Base-by-base conservation (phyloP, 35 echinoderm and acorn worm species). In the Ophioderma brevispina region DNA sequence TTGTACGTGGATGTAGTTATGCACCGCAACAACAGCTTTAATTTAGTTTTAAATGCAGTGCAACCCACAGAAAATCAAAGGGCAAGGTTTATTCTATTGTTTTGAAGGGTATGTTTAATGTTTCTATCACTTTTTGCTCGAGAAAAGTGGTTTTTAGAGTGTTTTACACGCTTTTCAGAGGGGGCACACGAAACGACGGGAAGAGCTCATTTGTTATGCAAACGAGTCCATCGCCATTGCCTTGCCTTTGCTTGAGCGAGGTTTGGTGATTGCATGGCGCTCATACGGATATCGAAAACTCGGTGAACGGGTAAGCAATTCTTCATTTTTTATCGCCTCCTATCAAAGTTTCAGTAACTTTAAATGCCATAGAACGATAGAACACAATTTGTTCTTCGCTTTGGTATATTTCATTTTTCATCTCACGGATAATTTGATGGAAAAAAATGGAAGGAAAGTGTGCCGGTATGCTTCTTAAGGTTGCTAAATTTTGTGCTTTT, bases 191-290 rank as follows among this genome's bases (percentile, higher is more conserved):
- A 70, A 15, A 70, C 2, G 59, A 70, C 59, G 59, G 59, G 59
- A 70, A 70, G 59, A 70, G 59, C 59, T 70, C 59, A 70, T 70
- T 70, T 70, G 59, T 70, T 70, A 70, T 70, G 59, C 59, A 70
- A 70, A 70, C 59, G 59, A 70, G 59, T 70, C 59, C 59, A 70
- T 70, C 59, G 59, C 59, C 59, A 70, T 70, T 70, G 59, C 59
- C 59, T 70, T 70, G 59, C 46, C n/a, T n/a, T n/a, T n/a, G n/a
- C n/a, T n/a, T 52, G 46, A 8, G 46, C 59, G 59, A 70, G 59
- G 6, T 70, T 30, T 70, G 59, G 23, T 70, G 59, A 70, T 70
- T 70, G 59, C 59, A 70, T 70, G 4, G 59, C 5, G 15, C 59
- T 30, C 28, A 25, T 70, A 70, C 59, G 59, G 59, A 70, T 70